Percentiles rank a stretch among this genome's conserved stretches.
phyloP scores from a whole-genome alignment of 1,140 invertebrate genomes.

The Drosophila albomicans region DNA sequence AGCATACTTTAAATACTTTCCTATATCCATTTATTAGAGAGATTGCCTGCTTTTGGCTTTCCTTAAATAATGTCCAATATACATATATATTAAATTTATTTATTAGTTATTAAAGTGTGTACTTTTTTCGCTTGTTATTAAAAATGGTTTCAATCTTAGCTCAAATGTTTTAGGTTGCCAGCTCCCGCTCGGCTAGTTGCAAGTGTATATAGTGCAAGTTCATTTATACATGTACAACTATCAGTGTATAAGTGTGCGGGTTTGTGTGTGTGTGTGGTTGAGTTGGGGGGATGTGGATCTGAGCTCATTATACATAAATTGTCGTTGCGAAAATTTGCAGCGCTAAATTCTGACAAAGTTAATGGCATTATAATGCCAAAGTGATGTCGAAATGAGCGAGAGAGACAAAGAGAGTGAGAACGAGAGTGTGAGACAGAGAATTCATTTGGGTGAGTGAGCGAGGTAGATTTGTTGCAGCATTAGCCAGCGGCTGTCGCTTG shows the following conservation, averaged over 20 bases:
- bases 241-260: not conserved
- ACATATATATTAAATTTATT: too few relatives aligned
- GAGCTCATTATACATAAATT: conserved; percentile 81
- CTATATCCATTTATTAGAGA: too few relatives aligned
- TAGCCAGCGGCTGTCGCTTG: conserved; percentile 23
- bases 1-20: too few relatives aligned
- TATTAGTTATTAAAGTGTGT: too few relatives aligned
- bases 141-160: too few relatives aligned
- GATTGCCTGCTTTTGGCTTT: too few relatives aligned
- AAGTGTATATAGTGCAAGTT: conserved; percentile 5
- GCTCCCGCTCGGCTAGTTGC: not conserved
- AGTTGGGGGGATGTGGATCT: conserved; percentile 1
- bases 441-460: not conserved
- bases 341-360: conserved; percentile 80
- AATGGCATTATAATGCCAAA: conserved; percentile 82
- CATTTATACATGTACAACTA: conserved; percentile 2
- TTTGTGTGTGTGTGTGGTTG: conserved; percentile 1
- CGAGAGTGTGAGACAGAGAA: not conserved
- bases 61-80: too few relatives aligned
- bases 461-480: conserved; percentile 15
- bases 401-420: not conserved
- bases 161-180: conserved; percentile 28
- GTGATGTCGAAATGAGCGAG: conserved; percentile 18
- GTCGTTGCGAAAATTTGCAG: conserved; percentile 66
- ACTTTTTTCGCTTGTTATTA: too few relatives aligned